Percentiles rank a stretch among this genome's conserved stretches.
phyloP scores from a whole-genome alignment of 2,888 invertebrate species.

The Amiota minor region DNA sequence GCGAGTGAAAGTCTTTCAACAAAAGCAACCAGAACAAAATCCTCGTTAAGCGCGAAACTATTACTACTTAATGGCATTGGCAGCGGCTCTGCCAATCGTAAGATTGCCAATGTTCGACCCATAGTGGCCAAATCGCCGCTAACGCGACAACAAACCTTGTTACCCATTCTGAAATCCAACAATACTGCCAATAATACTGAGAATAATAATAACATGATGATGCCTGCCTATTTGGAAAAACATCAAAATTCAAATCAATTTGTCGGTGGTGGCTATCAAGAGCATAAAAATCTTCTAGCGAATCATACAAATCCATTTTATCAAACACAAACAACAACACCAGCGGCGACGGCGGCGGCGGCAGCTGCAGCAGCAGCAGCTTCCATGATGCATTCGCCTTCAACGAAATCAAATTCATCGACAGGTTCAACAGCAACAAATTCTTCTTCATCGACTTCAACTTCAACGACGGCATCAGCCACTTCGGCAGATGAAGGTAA shows the following conservation, averaged over 20 bases:
- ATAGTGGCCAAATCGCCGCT: conserved; percentile 62
- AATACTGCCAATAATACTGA: conserved; percentile 39
- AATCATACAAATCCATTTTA: conserved; percentile 69
- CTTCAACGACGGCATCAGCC: conserved; percentile 54
- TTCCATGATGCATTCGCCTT: conserved; percentile 68
- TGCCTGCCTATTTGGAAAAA: conserved; percentile 39
- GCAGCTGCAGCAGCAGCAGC: conserved; percentile 41
- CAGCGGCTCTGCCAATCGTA: conserved; percentile 63
- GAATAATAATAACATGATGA: conserved; percentile 37
- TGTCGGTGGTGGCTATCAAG: conserved; percentile 51
- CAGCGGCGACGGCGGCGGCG: conserved; percentile 35
- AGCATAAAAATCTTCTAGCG: conserved; percentile 62
- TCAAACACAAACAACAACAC: conserved; percentile 48
- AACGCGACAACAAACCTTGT: conserved; percentile 28
- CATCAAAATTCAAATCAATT: conserved; percentile 40
- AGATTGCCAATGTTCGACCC: conserved; percentile 71
- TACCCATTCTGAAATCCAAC: conserved; percentile 43
- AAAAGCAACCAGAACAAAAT: conserved; percentile 33
- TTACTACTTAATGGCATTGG: conserved; percentile 64
- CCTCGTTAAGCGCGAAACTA: conserved; percentile 55
- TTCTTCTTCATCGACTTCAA: conserved; percentile 60
- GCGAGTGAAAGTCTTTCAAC: conserved; percentile 59
- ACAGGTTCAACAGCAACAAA: conserved; percentile 65
- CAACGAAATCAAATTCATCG: conserved; percentile 69
- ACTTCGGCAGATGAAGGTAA: conserved; percentile 69